These are phyloP conservation scores for Hydractinia symbiolongicarpus DNA, from an alignment of 30 jellyfish, hydroid and myxozoan species.

Conservation along the genomic window DNA sequence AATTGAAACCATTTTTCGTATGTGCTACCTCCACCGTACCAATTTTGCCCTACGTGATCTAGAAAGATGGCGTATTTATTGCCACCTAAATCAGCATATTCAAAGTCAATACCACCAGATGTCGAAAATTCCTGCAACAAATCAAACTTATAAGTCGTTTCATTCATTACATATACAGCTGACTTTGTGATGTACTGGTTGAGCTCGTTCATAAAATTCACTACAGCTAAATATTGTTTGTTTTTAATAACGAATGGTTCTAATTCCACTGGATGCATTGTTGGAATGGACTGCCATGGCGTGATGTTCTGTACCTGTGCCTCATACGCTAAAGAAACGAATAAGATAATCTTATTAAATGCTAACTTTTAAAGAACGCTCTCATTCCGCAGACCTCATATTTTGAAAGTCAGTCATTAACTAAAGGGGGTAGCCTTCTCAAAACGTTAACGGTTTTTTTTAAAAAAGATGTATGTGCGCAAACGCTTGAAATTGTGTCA, in stretches of 20 bases:
- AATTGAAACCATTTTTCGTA: constrained; percentile 37
- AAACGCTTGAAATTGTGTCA: too few relatives aligned
- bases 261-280: constrained; percentile 48
- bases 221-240: constrained; percentile 72
- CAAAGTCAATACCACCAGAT: constrained; percentile 72
- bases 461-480: too few relatives aligned
- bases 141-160: constrained; percentile 20
- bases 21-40: constrained; percentile 28
- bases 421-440: not conserved
- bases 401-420: too few relatives aligned
- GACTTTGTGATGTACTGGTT: constrained; percentile 35
- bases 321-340: constrained; percentile 34
- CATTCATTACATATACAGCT: constrained; percentile 32
- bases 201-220: constrained; percentile 16
- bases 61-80: constrained; percentile 58
- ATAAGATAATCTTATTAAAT: not conserved
- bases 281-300: constrained; percentile 45
- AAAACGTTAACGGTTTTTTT: too few relatives aligned
- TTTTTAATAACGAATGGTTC: constrained; percentile 56
- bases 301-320: constrained; percentile 35
- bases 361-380: not conserved
- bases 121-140: constrained; percentile 40
- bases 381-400: not conserved
- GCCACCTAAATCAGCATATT: constrained; percentile 43
- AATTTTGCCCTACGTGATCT: constrained; percentile 37